Conservation (phyloP, 2,113 vertebrate species). For the Siphamia tubifer region DNA sequence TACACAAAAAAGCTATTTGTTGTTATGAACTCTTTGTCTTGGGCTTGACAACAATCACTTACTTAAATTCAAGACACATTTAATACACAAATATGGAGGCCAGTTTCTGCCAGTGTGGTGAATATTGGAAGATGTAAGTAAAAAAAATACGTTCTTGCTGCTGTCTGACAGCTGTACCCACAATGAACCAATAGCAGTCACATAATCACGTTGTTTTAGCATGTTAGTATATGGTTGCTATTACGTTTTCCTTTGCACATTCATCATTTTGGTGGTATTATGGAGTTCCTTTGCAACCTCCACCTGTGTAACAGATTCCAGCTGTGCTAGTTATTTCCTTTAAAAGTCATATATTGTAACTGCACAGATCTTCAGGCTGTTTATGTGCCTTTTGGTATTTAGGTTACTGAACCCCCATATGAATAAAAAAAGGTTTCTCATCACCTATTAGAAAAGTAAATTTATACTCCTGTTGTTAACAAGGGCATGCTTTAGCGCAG, state of each 20-base stretch:
- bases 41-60: too few species aligned
- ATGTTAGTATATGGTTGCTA: constrained; percentile 9
- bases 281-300: constrained; percentile 51
- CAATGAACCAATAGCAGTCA: not conserved
- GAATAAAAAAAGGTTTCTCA: constrained; percentile 48
- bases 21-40: too few species aligned
- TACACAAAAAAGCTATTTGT: too few species aligned
- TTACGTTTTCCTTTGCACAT: constrained; percentile 21
- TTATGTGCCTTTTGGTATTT: constrained; percentile 62
- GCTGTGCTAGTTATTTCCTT: constrained; percentile 38
- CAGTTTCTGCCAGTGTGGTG: too few species aligned
- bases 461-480: constrained; percentile 60
- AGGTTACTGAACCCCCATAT: constrained; percentile 35
- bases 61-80: too few species aligned
- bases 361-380: constrained; percentile 39
- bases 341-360: constrained; percentile 44
- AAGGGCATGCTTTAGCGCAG: constrained; percentile 43
- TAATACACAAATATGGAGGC: too few species aligned
- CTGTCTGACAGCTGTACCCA: too few species aligned
- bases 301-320: constrained; percentile 64
- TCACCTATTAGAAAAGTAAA: constrained; percentile 42
- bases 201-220: constrained; percentile 1
- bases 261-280: constrained; percentile 45
- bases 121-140: too few species aligned
- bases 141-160: too few species aligned